phyloP scores from a whole-genome alignment of 2,797 vertebrate species.

The Eulemur rubriventer region DNA sequence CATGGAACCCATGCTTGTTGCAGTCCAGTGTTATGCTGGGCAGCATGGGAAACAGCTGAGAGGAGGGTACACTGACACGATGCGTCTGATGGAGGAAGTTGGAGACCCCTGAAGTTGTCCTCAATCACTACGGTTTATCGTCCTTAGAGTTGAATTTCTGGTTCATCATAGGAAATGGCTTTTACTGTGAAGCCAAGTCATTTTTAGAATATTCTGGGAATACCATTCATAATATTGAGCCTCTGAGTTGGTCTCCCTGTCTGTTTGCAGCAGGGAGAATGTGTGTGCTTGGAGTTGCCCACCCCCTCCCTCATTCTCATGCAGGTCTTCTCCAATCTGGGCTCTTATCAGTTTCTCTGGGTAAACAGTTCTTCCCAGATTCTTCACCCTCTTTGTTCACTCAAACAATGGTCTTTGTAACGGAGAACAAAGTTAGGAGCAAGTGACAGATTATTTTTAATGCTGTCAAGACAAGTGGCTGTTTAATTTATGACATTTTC shows the following conservation, averaged over 20 bases:
- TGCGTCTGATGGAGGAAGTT: background rate
- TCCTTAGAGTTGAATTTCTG: constrained; percentile 4
- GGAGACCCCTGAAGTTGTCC: background rate
- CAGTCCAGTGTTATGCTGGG: background rate
- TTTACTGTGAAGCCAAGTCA: background rate
- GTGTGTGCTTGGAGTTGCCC: background rate
- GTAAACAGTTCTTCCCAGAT: constrained; percentile 50
- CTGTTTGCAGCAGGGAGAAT: background rate
- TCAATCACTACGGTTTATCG: background rate
- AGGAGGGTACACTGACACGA: background rate
- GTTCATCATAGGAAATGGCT: constrained; percentile 18
- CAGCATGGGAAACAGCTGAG: too few species aligned
- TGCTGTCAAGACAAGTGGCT: constrained; percentile 35
- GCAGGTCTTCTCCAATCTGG: background rate
- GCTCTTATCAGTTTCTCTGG: background rate
- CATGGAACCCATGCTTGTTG: background rate
- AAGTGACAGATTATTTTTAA: constrained; percentile 59
- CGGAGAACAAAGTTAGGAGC: constrained; percentile 58
- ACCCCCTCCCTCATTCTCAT: background rate
- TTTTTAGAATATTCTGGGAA: background rate
- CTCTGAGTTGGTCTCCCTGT: background rate
- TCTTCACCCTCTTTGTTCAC: constrained; percentile 39
- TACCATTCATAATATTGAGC: background rate
- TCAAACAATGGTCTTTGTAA: constrained; percentile 59
- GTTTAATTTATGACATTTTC: constrained; percentile 41